Conservation (phyloP, 2,113 vertebrate genomes). For the Chlamydotis undulata region DNA sequence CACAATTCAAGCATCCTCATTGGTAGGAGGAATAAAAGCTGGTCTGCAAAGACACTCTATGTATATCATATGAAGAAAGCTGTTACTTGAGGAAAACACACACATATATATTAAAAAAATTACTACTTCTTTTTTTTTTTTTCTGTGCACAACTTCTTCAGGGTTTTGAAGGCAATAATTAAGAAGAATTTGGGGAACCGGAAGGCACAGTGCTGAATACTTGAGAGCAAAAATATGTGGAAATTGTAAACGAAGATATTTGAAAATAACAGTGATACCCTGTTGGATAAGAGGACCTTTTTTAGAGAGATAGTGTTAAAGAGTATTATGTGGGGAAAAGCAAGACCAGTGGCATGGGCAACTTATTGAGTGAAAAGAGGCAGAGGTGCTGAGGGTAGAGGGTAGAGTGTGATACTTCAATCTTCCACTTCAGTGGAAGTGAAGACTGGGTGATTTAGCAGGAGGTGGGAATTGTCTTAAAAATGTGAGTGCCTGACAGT, state of each 20-base stretch:
- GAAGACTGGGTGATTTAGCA: not conserved
- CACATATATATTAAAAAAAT: too few relatives aligned
- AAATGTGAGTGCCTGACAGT: not conserved
- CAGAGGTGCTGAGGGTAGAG: not conserved
- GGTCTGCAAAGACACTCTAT: not conserved
- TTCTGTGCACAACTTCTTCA: not conserved
- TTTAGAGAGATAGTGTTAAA: not conserved
- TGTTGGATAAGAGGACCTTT: not conserved
- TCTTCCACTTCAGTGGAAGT: not conserved
- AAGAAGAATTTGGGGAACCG: not conserved
- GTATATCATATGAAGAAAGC: not conserved
- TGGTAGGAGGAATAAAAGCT: not conserved
- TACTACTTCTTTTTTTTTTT: not conserved
- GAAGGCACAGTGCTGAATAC: not conserved
- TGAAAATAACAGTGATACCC: not conserved
- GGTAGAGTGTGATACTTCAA: not conserved
- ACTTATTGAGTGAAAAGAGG: not conserved
- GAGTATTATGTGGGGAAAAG: not conserved
- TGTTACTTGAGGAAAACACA: not conserved
- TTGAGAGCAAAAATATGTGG: not conserved
- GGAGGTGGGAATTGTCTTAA: not conserved
- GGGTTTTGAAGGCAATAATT: not conserved
- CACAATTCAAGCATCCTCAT: not conserved
- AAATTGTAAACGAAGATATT: not conserved
- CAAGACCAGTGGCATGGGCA: not conserved